These are phyloP conservation scores for Ochropleura plecta DNA, from an alignment of 2,888 invertebrate species.

Conservation along the genomic window DNA sequence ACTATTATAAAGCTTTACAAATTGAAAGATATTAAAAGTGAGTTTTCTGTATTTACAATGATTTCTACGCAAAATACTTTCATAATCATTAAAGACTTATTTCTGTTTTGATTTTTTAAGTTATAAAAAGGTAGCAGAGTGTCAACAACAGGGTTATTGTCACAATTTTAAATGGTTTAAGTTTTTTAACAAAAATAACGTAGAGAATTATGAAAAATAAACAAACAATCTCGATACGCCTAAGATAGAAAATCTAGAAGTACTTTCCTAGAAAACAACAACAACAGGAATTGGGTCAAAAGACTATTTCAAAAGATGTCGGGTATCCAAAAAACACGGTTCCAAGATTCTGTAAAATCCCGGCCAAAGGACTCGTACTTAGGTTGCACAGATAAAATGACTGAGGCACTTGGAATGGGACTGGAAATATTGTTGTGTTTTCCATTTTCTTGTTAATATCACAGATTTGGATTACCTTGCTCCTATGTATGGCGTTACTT, in stretches of 20 bases:
- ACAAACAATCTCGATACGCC: neutral
- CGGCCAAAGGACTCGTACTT: neutral
- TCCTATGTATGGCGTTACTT: neutral
- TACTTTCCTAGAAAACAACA: conserved; percentile 7
- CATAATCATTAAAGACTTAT: too few species aligned
- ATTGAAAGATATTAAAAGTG: too few species aligned
- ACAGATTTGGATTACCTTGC: neutral
- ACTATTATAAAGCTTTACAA: too few species aligned
- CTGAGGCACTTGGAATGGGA: neutral
- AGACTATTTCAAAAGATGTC: conserved; percentile 2
- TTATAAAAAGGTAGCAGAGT: too few species aligned
- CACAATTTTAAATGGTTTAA: too few species aligned
- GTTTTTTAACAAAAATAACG: too few species aligned
- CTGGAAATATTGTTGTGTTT: neutral
- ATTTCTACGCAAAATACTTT: too few species aligned
- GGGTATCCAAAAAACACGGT: neutral
- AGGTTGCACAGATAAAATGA: neutral
- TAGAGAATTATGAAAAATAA: too few species aligned
- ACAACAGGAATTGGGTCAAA: conserved; percentile 19
- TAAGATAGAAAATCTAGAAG: conserved; percentile 1
- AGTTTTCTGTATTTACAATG: too few species aligned
- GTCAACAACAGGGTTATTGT: too few species aligned
- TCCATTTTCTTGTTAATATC: neutral
- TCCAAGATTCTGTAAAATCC: neutral
- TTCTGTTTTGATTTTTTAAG: too few species aligned